A percentile compares a stretch with the other conserved stretches of the same genome.
Evolutionary conservation across 2,797 vertebrate genomes (phyloP).

Genomic region (Distichodus sexfasciatus): DNA sequence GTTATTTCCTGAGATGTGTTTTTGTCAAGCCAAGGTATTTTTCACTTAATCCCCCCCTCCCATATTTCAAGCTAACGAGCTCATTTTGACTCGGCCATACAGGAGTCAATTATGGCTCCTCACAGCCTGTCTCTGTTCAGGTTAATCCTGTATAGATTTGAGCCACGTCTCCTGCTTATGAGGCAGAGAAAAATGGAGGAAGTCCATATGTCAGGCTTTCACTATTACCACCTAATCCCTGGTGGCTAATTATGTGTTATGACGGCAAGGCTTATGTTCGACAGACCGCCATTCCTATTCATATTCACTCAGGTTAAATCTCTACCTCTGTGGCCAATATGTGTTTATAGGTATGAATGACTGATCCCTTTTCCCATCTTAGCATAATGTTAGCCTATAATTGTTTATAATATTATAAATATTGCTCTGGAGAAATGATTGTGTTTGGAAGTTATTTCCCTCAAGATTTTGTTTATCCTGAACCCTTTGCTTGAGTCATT

Average conservation of each 20-base stretch:
- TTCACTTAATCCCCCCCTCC: slow-evolving; percentile 25
- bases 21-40: slow-evolving; percentile 16
- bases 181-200: background rate
- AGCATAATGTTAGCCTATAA: too few relatives aligned
- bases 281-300: background rate
- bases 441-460: too few relatives aligned
- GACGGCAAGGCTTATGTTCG: background rate
- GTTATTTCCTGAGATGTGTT: slow-evolving; percentile 16
- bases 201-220: background rate
- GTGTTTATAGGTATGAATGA: too few relatives aligned
- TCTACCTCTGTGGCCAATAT: background rate
- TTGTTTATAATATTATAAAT: too few relatives aligned
- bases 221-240: background rate
- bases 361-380: too few relatives aligned
- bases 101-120: slow-evolving; percentile 28
- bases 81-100: slow-evolving; percentile 22
- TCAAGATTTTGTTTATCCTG: too few relatives aligned
- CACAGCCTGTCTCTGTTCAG: slow-evolving; percentile 20
- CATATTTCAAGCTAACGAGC: slow-evolving; percentile 26
- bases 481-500: too few relatives aligned
- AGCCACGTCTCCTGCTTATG: background rate
- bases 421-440: too few relatives aligned
- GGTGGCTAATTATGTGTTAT: background rate
- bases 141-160: slow-evolving; percentile 11
- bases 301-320: background rate